Conservation (phyloP, 1,140 invertebrate species). For the Megathymus violae region DNA sequence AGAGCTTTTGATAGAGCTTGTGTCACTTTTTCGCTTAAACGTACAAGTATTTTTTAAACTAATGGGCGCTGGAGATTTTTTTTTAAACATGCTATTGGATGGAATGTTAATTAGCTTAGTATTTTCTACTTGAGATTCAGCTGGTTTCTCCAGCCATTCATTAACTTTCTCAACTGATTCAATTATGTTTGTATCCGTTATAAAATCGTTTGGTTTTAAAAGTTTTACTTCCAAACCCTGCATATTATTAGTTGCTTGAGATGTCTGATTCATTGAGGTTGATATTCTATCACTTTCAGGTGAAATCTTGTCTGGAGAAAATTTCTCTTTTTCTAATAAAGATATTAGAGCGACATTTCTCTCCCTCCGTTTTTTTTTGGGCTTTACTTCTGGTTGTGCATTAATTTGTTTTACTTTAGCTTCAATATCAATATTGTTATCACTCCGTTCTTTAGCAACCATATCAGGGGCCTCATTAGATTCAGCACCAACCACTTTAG, state of each 20-base stretch:
- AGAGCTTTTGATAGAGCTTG: background rate
- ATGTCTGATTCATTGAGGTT: background rate
- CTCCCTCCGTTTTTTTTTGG: constrained; percentile 18
- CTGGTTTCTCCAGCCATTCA: constrained; percentile 16
- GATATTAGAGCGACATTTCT: constrained; percentile 18
- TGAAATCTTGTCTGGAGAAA: background rate
- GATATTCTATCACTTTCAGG: background rate
- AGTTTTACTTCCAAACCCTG: constrained; percentile 26
- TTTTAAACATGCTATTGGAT: constrained; percentile 40
- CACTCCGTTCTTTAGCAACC: background rate
- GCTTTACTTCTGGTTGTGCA: constrained; percentile 17
- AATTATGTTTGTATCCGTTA: constrained; percentile 11
- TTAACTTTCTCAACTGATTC: constrained; percentile 28
- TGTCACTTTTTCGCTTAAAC: constrained; percentile 29
- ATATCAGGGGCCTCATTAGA: background rate
- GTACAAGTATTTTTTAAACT: background rate
- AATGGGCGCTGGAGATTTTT: constrained; percentile 22
- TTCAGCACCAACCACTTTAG: background rate
- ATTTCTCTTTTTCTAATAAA: constrained; percentile 7
- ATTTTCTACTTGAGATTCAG: background rate
- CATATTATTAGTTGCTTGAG: background rate
- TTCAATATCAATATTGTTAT: background rate
- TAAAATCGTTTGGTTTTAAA: constrained; percentile 47
- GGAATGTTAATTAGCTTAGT: background rate
- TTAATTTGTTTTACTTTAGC: background rate